These are phyloP conservation scores for Hydrozoanthus tunicans DNA, from an alignment of 64 coral and sea anemone species.

Conservation along the genomic window DNA sequence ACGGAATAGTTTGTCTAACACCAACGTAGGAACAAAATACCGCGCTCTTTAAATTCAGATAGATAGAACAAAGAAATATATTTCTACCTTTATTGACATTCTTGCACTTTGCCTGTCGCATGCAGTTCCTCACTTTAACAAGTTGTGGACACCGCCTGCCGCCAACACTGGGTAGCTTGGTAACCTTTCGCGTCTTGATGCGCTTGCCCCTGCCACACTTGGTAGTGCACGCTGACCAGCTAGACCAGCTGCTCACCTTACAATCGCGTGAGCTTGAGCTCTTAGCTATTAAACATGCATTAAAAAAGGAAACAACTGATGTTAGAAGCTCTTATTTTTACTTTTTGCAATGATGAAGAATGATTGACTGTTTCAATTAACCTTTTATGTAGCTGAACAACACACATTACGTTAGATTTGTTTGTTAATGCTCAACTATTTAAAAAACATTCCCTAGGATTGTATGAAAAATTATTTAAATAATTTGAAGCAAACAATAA, in stretches of 20 bases:
- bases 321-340: not conserved
- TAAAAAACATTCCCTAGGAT: too few species aligned
- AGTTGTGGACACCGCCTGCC: conserved; percentile 44
- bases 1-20: not conserved
- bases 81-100: conserved; percentile 3
- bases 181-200: not conserved
- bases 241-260: conserved; percentile 36
- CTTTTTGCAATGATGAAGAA: not conserved
- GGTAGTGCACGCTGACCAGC: conserved; percentile 54
- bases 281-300: not conserved
- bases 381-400: too few species aligned
- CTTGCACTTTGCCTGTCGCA: not conserved
- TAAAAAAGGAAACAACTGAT: not conserved
- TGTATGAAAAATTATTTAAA: too few species aligned
- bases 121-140: not conserved
- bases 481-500: too few species aligned
- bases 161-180: not conserved
- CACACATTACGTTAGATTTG: too few species aligned
- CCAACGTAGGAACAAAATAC: not conserved
- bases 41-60: too few species aligned
- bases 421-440: too few species aligned
- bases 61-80: too few species aligned
- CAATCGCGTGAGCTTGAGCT: conserved; percentile 11
- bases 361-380: too few species aligned
- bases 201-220: conserved; percentile 30